Evolutionary conservation across 2,888 invertebrate species (phyloP), one percentile per base, ranked within the genome.

Genomic region (Ormyrus thymus): DNA sequence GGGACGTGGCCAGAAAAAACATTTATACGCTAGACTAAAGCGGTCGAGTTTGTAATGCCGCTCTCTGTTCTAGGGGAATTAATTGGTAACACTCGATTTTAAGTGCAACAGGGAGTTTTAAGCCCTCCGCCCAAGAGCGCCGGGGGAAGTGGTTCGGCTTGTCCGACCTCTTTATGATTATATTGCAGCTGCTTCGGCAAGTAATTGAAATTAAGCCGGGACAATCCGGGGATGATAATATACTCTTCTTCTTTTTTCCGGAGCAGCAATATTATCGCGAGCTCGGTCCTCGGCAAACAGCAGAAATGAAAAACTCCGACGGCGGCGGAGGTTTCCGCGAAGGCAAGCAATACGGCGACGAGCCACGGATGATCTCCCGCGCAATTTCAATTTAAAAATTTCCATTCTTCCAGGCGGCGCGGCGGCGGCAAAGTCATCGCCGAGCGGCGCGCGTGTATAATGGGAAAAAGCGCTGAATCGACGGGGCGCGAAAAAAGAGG

Each of bases 301-400:
- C 8, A 7, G 43, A 7, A 10, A 62, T 10, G 46, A 48, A 48
- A 65, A 65, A 65, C 15, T 65, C 15, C 51, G 29, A 29, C 29
- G 29, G 29, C 29, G 29, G 29, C 29, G 29, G 10, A 66, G 45
- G 55, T 15, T 69, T 69, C 9, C 56, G 46, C 46, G 55, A 11
- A 55, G 29, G 13, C 55, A 55, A 68, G 68, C 55, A 55, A 68
- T 53, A 43, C 55, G 50, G 10, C 46, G 7, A 1, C 7, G 7
- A 55, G 43, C 46, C 69, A 11, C 51, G 70, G 70, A 70, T 70
- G 7, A 70, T 70, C 70, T 13, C n/a, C 29, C 50, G 3, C 50
- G 70, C 70, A 48, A 70, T 70, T 59, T 59, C 50, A 59, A 70
- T 59, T 50, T 70, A 51, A 70, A 70, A 70, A 70, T 50, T 58